A percentile compares a stretch with the other conserved stretches of the same genome.
Evolutionary conservation across 2,888 invertebrate species (phyloP).

Genomic region (Eulithis testata): DNA sequence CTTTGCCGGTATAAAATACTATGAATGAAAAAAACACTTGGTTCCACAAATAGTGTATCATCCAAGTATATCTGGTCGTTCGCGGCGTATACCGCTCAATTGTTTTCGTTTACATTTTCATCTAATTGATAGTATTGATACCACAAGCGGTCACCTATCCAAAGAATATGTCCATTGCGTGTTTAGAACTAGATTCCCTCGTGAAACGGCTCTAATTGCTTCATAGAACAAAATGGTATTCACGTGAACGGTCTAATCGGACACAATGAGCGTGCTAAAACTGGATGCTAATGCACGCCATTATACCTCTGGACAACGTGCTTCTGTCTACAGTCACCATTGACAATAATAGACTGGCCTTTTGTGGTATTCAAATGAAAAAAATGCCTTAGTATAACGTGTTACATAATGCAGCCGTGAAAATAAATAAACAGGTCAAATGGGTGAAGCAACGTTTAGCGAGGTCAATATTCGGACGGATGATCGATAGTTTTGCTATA

Average conservation of each 20-base stretch:
- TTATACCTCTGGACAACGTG: constrained; percentile 20
- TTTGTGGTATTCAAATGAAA: not conserved
- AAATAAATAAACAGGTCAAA: not conserved
- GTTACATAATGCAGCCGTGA: not conserved
- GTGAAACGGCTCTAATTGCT: constrained; percentile 19
- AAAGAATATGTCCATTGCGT: constrained; percentile 1
- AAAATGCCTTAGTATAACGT: not conserved
- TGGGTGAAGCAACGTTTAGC: not conserved
- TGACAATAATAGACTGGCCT: constrained; percentile 3
- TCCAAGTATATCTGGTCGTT: too few relatives aligned
- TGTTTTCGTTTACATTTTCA: too few relatives aligned
- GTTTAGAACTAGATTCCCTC: not conserved
- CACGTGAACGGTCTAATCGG: constrained; percentile 23
- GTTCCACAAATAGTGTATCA: too few relatives aligned
- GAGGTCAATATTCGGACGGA: not conserved
- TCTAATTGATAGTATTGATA: too few relatives aligned
- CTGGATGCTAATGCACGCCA: constrained; percentile 17
- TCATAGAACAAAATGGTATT: constrained; percentile 16
- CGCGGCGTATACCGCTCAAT: too few relatives aligned
- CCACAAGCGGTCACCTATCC: not conserved
- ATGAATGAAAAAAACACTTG: too few relatives aligned
- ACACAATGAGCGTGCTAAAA: constrained; percentile 29
- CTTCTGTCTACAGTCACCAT: constrained; percentile 19
- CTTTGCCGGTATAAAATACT: too few relatives aligned
- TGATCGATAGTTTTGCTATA: too few relatives aligned